Evolutionary conservation across 2,113 vertebrate species (phyloP), one percentile per base, ranked within the genome.

Genomic region (Brachypteracias leptosomus): DNA sequence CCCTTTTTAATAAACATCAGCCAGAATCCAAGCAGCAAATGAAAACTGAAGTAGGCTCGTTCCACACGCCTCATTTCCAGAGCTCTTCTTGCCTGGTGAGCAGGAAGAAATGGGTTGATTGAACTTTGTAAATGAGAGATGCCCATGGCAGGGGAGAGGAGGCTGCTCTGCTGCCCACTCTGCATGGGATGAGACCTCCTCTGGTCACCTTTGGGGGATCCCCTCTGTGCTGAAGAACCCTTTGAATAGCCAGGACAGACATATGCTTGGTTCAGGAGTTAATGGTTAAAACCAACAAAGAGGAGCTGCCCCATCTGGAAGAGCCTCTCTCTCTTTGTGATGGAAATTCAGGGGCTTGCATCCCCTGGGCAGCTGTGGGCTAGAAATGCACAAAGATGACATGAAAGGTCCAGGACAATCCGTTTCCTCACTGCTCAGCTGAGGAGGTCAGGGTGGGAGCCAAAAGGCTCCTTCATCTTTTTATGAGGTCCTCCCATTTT

Each of bases 241-340:
- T 31, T 58, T 35, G 72, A 19, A 28, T 9, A 76, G 11, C 2
- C 1, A 51, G 68, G 59, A 7, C 31, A 40, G 70, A 33, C 33
- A 6, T 13, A 6, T 35, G 47, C 76, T 82, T 18, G 26, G 7
- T 57, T 40, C 75, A 42, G 68, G 86, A 90, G 79, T 51, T 90
- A 58, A 83, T 83, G 92, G 54, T 22, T 66, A 47, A 63, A 67
- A 67, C 59, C 66, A 17, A 28, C 81, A 66, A 57, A 79, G 82
- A 75, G 70, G 16, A 67, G 67, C 75, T 86, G 85, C n/a, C 88
- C 89, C 95, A 90, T 74, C 94, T 97, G 92, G 76, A 63, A 73
- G 65, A 92, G 38, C 81, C 77, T 59, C 90, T 72, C 49, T 10
- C 38, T 51, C 89, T 95, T 95, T 97, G 92, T 95, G 24, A 97